Percentiles rank a stretch among this genome's conserved stretches.
Evolutionary conservation across 2,113 vertebrate species (phyloP).

Genomic region (Saccopteryx leptura): DNA sequence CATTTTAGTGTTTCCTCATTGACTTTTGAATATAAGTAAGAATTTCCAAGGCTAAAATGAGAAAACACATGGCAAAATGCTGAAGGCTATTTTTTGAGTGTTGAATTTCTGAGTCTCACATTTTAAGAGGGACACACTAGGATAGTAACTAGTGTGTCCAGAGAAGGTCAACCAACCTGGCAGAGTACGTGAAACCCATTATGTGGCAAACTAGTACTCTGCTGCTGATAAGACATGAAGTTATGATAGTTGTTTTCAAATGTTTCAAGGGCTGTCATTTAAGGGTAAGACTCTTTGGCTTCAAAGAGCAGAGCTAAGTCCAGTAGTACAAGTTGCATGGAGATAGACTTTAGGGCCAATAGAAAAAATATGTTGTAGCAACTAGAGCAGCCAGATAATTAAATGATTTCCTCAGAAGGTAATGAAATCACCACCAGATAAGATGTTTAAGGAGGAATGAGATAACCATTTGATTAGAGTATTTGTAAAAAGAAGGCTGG

Average conservation of each 20-base stretch:
- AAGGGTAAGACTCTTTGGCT: background rate
- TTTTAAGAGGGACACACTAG: background rate
- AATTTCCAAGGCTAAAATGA: background rate
- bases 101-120: background rate
- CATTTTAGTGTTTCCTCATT: background rate
- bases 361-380: background rate
- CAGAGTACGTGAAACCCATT: background rate
- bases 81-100: background rate
- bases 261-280: background rate
- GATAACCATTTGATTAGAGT: background rate
- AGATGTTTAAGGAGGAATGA: background rate
- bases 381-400: background rate
- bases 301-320: background rate
- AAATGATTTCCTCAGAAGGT: background rate
- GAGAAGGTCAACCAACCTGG: background rate
- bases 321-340: background rate
- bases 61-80: background rate
- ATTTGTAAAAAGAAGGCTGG: background rate
- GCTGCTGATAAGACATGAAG: background rate
- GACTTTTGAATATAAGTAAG: background rate
- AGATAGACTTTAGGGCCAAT: background rate
- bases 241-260: background rate
- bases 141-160: background rate
- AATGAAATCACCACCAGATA: background rate
- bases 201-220: background rate